Evolutionary conservation across 2,888 invertebrate genomes (phyloP), one percentile per base, ranked within the genome.

Genomic region (Oscheius onirici): DNA sequence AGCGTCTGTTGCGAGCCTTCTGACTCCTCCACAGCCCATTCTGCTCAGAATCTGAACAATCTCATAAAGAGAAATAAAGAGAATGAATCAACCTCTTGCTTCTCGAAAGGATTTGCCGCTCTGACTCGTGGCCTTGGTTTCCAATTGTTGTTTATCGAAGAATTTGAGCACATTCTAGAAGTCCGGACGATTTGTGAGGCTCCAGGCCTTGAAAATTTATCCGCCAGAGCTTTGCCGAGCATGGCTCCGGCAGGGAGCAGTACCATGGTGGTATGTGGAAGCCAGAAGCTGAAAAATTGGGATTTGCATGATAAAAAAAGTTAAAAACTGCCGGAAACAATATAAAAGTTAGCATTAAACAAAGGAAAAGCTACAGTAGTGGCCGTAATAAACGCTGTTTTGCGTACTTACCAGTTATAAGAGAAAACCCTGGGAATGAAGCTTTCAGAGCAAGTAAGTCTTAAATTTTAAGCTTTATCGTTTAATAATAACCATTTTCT

Each of bases 21-120:
- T 24, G 15, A 78, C 54, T 0, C 69, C 61, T 2, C 54, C 46
- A 34, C 77, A 73, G 17, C 77, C 75, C 26, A 73, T 26, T 60
- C 75, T 49, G 24, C 66, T 54, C n/a, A 72, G n/a, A 13, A 76
- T 46, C 72, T 76, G 22, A 46, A 61, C n/a, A 43, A 17, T n/a
- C 1, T n/a, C 13, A 52, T n/a, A 15, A 28, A 41, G 13, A 24
- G 22, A 58, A 41, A 58, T 28, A 40, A 3, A 28, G 15, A 46
- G 13, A 15, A 46, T 11, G 26, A 20, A 26, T 10, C n/a, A 22
- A 68, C 68, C 57, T 68, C 68, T 15, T 41, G 22, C 20, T 24
- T 55, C n/a, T 40, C 15, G 55, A 68, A 68, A 8, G 68, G 68
- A 46, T 68, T 68, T 3, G 10, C 26, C 10, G 43, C 34, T 28